These are phyloP conservation scores for Thymelicus lineola DNA, from an alignment of 2,888 invertebrate genomes.

Conservation along the genomic window DNA sequence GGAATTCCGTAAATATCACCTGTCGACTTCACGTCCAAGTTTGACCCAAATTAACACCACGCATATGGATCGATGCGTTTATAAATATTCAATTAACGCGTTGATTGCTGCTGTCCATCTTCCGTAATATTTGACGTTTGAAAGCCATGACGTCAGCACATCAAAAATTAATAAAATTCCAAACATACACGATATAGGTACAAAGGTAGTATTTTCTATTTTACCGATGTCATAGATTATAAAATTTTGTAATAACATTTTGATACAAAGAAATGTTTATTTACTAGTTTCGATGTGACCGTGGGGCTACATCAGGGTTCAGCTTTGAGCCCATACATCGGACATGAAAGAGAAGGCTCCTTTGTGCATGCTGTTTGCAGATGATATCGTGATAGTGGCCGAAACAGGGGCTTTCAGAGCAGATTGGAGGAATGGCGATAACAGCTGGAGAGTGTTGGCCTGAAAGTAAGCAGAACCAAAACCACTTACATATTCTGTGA, in stretches of 20 bases:
- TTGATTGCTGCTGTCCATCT: constrained; percentile 19
- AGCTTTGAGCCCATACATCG: no score
- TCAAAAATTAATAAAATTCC: constrained; percentile 8
- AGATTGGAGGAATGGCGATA: no score
- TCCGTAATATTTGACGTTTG: constrained; percentile 14
- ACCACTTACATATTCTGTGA: no score
- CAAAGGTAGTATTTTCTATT: background rate
- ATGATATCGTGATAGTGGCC: no score
- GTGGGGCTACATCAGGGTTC: no score
- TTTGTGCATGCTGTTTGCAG: no score
- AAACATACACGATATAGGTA: background rate
- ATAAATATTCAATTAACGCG: constrained; percentile 18
- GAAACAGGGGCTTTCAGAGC: no score
- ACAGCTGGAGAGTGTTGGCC: no score
- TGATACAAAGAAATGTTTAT: background rate
- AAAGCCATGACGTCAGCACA: background rate
- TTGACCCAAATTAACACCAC: constrained; percentile 7
- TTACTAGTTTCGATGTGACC: no score
- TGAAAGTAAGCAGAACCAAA: no score
- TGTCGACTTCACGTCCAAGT: background rate
- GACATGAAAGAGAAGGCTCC: no score
- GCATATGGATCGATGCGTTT: constrained; percentile 10
- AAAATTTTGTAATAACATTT: background rate
- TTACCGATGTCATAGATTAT: background rate
- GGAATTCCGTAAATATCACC: no score